Base-by-base conservation (phyloP, 2,797 vertebrate genomes). In the Otolemur crassicaudatus region DNA sequence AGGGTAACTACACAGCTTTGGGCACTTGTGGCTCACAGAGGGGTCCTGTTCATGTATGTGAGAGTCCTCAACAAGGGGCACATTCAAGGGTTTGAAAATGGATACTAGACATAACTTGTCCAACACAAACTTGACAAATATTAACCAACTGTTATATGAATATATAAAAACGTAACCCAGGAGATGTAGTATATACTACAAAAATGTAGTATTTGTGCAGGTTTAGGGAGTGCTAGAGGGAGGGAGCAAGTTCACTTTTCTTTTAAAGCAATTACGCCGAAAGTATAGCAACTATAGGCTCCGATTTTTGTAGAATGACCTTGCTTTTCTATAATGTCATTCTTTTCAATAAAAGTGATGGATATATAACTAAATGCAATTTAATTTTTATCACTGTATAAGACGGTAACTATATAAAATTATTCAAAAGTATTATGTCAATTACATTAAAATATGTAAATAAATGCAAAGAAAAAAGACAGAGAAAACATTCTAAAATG, bases 401-500 rank as follows among this genome's bases (percentile, higher is more conserved):
- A 94, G 23, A 60, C 58, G 63, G 4, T 72, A 91, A 88, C 92
- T 90, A 93, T 49, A 79, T 77, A 95, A 97, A 94, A 60, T 56
- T 83, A 92, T 76, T 95, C 20, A 58, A 93, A 86, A 95, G 25
- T 80, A 91, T 87, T 60, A 67, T 93, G 31, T n/a, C 70, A 81
- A 87, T 94, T 97, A 90, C 82, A 70, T 84, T 96, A 96, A 97
- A 93, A 76, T 96, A 91, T 96, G 92, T 83, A 95, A 96, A 96
- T 84, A 10, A 3, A 95, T 69, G 82, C 86, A 87, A 94, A 69
- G 67, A 40, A 82, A 76, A 88, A 91, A 56, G 76, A 76, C n/a
- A 83, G n/a, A 37, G 70, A 95, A 76, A 70, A 46, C 46, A 79
- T 53, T 91, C 77, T 97, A 65, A 96, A 96, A 93, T 94, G 61